phyloP scores from a whole-genome alignment of 2,888 invertebrate species.

The Sympetrum striolatum region DNA sequence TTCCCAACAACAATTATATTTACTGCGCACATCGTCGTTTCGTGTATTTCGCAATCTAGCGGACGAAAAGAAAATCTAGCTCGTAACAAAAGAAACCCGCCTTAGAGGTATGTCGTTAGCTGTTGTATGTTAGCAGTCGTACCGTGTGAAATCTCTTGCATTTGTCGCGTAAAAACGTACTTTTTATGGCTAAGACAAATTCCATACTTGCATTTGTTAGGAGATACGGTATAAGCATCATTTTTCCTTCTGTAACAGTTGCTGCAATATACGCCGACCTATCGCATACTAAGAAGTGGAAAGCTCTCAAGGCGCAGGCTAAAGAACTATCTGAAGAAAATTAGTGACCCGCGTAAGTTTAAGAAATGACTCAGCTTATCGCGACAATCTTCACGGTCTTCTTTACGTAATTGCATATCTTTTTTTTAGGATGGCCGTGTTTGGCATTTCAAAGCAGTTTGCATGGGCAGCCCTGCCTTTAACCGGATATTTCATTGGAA shows the following conservation, averaged over 20 bases:
- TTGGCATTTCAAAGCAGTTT: conserved; percentile 66
- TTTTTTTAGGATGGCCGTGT: conserved; percentile 61
- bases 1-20: not conserved
- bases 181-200: not conserved
- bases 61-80: not conserved
- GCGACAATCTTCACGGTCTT: conserved; percentile 48
- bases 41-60: conserved; percentile 7
- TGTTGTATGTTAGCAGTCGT: not conserved
- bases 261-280: conserved; percentile 74
- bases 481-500: conserved; percentile 68
- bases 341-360: not conserved
- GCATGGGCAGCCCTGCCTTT: conserved; percentile 64
- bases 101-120: not conserved
- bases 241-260: conserved; percentile 69
- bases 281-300: conserved; percentile 76
- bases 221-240: conserved; percentile 71
- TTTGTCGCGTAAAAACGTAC: not conserved
- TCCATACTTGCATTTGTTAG: conserved; percentile 58
- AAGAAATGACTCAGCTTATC: no score
- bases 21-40: conserved; percentile 20
- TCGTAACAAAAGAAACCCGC: not conserved
- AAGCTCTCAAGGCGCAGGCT: conserved; percentile 58
- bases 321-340: not conserved
- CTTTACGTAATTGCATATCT: conserved; percentile 14
- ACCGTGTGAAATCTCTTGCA: not conserved